A percentile compares a stretch with the other conserved stretches of the same genome.
These are phyloP conservation scores for Ascidia mentula DNA, from an alignment of 23 tunicate species.

Conservation along the genomic window DNA sequence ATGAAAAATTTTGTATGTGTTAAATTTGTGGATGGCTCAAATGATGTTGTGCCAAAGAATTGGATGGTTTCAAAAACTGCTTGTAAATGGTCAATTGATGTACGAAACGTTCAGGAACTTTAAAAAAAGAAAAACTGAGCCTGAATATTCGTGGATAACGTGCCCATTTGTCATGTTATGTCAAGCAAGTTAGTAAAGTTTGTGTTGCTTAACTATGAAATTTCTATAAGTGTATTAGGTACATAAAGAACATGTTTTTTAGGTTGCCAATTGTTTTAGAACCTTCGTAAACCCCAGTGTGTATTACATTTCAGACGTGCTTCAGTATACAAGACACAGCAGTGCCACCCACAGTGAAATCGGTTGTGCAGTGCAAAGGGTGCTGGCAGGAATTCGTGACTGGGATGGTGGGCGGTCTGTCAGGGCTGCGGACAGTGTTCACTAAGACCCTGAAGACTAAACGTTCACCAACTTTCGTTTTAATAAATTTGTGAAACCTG, in stretches of 20 bases:
- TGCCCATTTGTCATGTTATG: not conserved
- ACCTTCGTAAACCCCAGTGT: too few relatives aligned
- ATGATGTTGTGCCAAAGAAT: slow-evolving; percentile 1
- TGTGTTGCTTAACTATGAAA: too few relatives aligned
- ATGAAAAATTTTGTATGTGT: slow-evolving; percentile 1
- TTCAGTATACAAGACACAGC: not conserved
- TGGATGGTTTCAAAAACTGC: not conserved
- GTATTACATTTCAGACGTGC: not conserved
- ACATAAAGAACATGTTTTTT: too few relatives aligned
- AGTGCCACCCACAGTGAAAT: not conserved
- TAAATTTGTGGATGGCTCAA: not conserved
- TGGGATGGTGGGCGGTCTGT: not conserved
- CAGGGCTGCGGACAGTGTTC: too few relatives aligned
- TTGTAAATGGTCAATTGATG: not conserved
- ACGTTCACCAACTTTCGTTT: too few relatives aligned
- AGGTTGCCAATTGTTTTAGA: too few relatives aligned
- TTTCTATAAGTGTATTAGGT: too few relatives aligned
- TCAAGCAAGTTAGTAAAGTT: slow-evolving; percentile 5
- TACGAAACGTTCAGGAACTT: not conserved
- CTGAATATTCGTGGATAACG: not conserved
- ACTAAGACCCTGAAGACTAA: too few relatives aligned
- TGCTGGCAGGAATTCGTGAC: not conserved
- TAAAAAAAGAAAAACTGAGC: not conserved
- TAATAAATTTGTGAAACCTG: too few relatives aligned
- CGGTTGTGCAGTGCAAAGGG: not conserved